These are phyloP conservation scores for Pampusana beccarii DNA, from an alignment of 2,113 vertebrate genomes.

Conservation along the genomic window DNA sequence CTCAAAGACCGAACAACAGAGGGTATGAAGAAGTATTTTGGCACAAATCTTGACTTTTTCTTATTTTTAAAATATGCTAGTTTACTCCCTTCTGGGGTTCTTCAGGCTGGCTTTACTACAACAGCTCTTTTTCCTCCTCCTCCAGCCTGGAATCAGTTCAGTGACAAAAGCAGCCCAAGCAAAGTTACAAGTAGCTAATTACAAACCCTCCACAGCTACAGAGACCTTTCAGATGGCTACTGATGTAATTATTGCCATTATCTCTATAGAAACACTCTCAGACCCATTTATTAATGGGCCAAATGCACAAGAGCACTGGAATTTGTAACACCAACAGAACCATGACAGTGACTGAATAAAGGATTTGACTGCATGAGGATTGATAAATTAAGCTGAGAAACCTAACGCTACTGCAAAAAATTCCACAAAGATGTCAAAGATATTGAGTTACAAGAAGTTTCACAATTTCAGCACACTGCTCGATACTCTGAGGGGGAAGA, in stretches of 20 bases:
- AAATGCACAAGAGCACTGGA: not conserved
- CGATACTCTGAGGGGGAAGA: not conserved
- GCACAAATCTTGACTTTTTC: not conserved
- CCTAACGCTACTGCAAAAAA: not conserved
- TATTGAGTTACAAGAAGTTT: not conserved
- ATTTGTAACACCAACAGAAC: not conserved
- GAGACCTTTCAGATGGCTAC: not conserved
- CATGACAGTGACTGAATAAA: not conserved
- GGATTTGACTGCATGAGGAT: not conserved
- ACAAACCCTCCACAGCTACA: not conserved
- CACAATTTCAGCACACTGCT: not conserved
- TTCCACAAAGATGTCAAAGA: not conserved
- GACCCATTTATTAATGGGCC: not conserved
- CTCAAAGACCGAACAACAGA: conserved; percentile 42
- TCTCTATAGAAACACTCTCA: not conserved
- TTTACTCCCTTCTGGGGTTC: not conserved
- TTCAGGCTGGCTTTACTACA: not conserved
- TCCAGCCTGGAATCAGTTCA: not conserved
- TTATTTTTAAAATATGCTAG: not conserved
- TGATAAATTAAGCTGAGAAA: not conserved
- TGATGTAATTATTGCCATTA: conserved; percentile 30
- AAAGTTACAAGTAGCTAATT: not conserved
- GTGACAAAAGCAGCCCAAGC: not conserved
- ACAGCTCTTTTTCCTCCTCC: not conserved
- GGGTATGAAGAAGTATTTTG: conserved; percentile 35